Percentiles rank a stretch among this genome's conserved stretches.
These are phyloP conservation scores for Netelia virgata DNA, from an alignment of 2,888 invertebrate genomes.

Conservation along the genomic window DNA sequence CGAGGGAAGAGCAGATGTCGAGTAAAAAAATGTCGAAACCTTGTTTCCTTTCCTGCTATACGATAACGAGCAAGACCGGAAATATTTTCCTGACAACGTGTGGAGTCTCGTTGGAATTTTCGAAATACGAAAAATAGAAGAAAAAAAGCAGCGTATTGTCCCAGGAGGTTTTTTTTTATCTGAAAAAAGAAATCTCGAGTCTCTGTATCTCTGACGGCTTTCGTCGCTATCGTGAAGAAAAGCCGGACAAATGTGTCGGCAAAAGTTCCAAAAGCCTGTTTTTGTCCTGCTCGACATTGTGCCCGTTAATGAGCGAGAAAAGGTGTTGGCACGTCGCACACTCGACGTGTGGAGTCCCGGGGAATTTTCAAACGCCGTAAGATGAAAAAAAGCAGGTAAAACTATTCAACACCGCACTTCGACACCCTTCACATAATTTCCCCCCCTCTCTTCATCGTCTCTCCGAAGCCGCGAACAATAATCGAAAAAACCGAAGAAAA, in stretches of 20 bases:
- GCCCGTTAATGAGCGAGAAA: slow-evolving; percentile 54
- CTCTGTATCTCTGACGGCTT: background rate
- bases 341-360: slow-evolving; percentile 47
- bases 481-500: slow-evolving; percentile 26
- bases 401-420: slow-evolving; percentile 30
- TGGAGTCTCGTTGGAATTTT: background rate
- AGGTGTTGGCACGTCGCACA: slow-evolving; percentile 53
- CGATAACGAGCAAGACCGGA: background rate
- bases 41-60: background rate
- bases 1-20: background rate
- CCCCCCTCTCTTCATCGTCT: slow-evolving; percentile 1
- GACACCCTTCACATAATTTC: slow-evolving; percentile 8
- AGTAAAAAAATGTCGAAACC: background rate
- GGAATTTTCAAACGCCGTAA: slow-evolving; percentile 41
- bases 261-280: slow-evolving; percentile 41
- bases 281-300: slow-evolving; percentile 27
- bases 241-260: slow-evolving; percentile 37
- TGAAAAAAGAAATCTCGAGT: background rate
- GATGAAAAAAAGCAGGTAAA: slow-evolving; percentile 4
- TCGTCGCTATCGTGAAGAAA: slow-evolving; percentile 4
- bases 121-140: slow-evolving; percentile 2
- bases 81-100: background rate
- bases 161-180: background rate
- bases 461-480: slow-evolving; percentile 34
- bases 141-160: background rate